A percentile compares a stretch with the other conserved stretches of the same genome.
These are phyloP conservation scores for Eupithecia abbreviata DNA, from an alignment of 2,888 invertebrate species.

Conservation along the genomic window DNA sequence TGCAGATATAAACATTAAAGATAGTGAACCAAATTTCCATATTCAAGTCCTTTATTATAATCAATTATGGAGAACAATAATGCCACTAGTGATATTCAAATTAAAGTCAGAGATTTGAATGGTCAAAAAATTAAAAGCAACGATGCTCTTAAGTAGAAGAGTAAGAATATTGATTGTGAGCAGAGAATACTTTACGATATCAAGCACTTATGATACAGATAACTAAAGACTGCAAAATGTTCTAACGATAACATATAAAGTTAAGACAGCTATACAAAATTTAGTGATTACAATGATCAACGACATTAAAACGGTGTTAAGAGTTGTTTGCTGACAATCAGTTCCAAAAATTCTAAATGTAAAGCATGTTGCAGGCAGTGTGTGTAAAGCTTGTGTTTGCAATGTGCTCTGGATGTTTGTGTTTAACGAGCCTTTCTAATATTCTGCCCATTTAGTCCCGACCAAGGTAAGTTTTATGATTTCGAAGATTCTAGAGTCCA, in stretches of 20 bases:
- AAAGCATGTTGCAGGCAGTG: conserved; percentile 63
- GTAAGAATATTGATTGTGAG: conserved; percentile 32
- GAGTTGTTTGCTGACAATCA: conserved; percentile 41
- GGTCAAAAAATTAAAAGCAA: conserved; percentile 1
- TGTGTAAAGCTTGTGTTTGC: conserved; percentile 62
- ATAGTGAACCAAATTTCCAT: background rate
- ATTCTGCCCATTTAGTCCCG: conserved; percentile 28
- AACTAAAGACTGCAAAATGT: background rate
- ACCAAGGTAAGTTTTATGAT: conserved; percentile 32
- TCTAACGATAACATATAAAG: background rate
- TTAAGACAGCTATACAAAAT: background rate
- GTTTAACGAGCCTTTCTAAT: conserved; percentile 49
- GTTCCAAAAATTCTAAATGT: conserved; percentile 36
- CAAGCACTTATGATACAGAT: background rate
- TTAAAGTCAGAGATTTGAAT: background rate
- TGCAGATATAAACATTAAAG: conserved; percentile 1
- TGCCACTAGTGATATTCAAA: background rate
- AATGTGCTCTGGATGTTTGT: conserved; percentile 65
- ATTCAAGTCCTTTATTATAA: background rate
- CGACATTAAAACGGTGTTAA: background rate
- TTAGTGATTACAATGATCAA: background rate
- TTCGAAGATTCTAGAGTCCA: conserved; percentile 27
- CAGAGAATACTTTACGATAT: conserved; percentile 10
- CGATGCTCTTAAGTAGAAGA: conserved; percentile 32
- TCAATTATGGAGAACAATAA: background rate